Evolutionary conservation across 2,888 invertebrate species (phyloP), one percentile per base, ranked within the genome.

Genomic region (Ypsolopha sequella): DNA sequence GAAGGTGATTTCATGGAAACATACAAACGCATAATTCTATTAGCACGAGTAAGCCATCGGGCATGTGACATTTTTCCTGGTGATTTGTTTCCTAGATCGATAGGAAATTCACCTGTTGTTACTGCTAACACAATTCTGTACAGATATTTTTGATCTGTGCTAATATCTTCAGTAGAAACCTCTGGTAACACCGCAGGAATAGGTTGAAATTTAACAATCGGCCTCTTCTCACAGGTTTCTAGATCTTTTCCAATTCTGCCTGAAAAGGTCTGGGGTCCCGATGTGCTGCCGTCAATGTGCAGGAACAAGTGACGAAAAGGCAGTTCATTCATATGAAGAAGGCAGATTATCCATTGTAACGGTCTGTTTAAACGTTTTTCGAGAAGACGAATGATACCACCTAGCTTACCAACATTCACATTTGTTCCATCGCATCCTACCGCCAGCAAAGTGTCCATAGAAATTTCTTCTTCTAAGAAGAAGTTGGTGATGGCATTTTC

Each of bases 221-320:
- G 52, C 44, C 38, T 34, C 10, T 39, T 52, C 39, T 60, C 55
- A 53, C 58, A 57, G 14, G 49, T 56, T 24, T 57, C 55, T 36
- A 60, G 41, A 2, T 50, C 35, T 50, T 56, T 57, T 24, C 58
- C 58, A 3, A 60, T 48, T 36, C 33, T 39, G 7, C 56, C 57
- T 46, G 36, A 35, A 44, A 48, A 59, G 41, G 53, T 50, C 38
- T 41, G 49, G 33, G 58, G 56, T 14, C 56, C 57, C 8, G 57
- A 46, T 49, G 61, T 60, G 33, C 11, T n/a, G 7, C 57, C 59
- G 48, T 61, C 58, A 6, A 61, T 8, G 51, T 50, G 35, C 9
- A 34, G 4, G 51, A 61, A 60, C 48, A 61, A 50, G 53, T 61
- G 61, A 13, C 57, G 45, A 7, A 59, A 46, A 7, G 58, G 59